These are phyloP conservation scores for Caenorhabditis macrosperma DNA, from an alignment of 2,888 invertebrate genomes.

Conservation along the genomic window DNA sequence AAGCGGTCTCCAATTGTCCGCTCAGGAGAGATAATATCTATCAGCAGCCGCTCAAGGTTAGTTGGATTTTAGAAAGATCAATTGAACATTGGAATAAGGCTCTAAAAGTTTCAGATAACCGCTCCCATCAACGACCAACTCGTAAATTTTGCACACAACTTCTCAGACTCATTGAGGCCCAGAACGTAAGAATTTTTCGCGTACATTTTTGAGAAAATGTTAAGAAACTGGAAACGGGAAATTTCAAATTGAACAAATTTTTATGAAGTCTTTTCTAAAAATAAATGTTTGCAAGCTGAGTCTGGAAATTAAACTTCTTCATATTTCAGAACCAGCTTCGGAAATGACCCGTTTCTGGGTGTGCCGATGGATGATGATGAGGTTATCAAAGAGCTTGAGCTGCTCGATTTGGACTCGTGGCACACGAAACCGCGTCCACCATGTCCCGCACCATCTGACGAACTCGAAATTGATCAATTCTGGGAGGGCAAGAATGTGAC, in stretches of 20 bases:
- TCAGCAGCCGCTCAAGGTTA: slow-evolving; percentile 50
- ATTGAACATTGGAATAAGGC: neutral
- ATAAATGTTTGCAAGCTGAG: too few species aligned
- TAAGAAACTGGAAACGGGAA: too few species aligned
- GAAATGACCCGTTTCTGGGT: slow-evolving; percentile 58
- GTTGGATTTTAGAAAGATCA: neutral
- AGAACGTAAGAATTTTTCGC: slow-evolving; percentile 39
- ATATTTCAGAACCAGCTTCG: slow-evolving; percentile 46
- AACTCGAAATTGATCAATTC: slow-evolving; percentile 43
- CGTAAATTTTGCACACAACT: slow-evolving; percentile 51
- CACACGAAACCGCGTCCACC: slow-evolving; percentile 37
- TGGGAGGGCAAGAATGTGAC: slow-evolving; percentile 53
- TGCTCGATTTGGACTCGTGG: slow-evolving; percentile 57
- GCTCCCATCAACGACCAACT: slow-evolving; percentile 46
- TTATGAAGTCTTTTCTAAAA: neutral
- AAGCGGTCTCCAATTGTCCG: slow-evolving; percentile 57
- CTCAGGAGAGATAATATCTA: slow-evolving; percentile 50
- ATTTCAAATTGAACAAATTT: neutral
- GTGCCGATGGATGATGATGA: slow-evolving; percentile 55
- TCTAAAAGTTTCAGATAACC: slow-evolving; percentile 26
- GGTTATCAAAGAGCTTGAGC: slow-evolving; percentile 58
- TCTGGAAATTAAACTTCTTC: neutral
- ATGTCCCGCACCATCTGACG: slow-evolving; percentile 43
- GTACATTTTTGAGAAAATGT: neutral
- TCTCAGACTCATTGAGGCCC: slow-evolving; percentile 50